These are phyloP conservation scores for Plectrocnemia conspersa DNA, from an alignment of 1,140 invertebrate species.

Conservation along the genomic window DNA sequence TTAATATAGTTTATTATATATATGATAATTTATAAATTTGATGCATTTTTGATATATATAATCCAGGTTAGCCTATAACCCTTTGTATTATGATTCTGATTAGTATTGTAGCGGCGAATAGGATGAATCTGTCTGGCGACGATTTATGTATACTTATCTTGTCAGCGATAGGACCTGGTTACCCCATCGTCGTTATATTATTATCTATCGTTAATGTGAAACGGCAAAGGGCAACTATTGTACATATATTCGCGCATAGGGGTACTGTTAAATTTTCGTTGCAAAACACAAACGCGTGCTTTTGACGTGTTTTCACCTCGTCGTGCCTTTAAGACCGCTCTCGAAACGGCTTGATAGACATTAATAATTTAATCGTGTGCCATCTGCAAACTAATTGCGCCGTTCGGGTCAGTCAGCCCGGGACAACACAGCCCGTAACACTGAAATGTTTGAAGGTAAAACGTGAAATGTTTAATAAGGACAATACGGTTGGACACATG, in stretches of 20 bases:
- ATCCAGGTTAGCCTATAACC: no score
- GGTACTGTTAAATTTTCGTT: conserved; percentile 2
- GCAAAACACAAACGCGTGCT: background rate
- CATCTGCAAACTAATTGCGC: conserved; percentile 21
- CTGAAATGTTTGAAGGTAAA: conserved; percentile 12
- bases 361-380: conserved; percentile 24
- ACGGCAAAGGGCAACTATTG: background rate
- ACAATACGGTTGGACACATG: conserved; percentile 20
- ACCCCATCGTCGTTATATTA: no score
- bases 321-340: background rate
- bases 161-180: no score
- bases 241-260: background rate
- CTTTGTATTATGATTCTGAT: no score
- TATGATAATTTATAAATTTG: no score
- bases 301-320: background rate
- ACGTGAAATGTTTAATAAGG: conserved; percentile 29
- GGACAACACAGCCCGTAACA: conserved; percentile 1
- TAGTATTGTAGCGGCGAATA: no score
- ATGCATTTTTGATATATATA: no score
- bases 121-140: no score
- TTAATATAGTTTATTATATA: no score
- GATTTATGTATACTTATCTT: no score
- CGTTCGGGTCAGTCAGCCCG: conserved; percentile 11
- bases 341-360: background rate
- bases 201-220: background rate